Evolutionary conservation across 2,113 vertebrate genomes (phyloP), one percentile per base, ranked within the genome.

Genomic region (Columba livia): DNA sequence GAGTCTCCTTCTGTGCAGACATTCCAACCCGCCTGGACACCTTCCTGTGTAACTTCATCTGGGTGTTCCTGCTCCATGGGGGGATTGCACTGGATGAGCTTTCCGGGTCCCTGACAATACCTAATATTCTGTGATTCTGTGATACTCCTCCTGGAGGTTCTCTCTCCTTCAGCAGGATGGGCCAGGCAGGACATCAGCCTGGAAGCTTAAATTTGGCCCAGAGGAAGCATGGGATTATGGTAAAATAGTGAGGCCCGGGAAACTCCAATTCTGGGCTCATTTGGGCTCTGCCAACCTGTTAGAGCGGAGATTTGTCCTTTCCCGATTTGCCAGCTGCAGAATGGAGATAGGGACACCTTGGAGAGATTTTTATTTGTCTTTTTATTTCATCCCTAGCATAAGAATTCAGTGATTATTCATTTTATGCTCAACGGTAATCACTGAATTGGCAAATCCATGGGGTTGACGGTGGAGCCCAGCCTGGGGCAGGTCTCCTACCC

Each of bases 381-480:
- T 36, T 47, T 36, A 10, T 64, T 85, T 79, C 60, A 82, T 51
- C 19, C 61, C n/a, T 56, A 42, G 6, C 2, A 5, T 10, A 10
- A 47, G 23, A 38, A 64, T 12, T 40, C 38, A 64, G 5, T 4
- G 4, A 21, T 40, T 40, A 40, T 40, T 40, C 40, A 40, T 40
- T 40, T 40, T 40, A 13, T 40, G 40, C 40, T 40, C 40, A 40
- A 40, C 40, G 12, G 40, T 40, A 40, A 40, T 40, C 40, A 40
- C 40, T 31, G 64, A 57, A 24, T 3, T 19, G 4, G 5, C 11
- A 56, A 1, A 1, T 54, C 53, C 5, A 0, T 6, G 48, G 25
- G 36, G n/a, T 16, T 58, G 42, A 9, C 16, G 53, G 38, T 48
- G 32, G 31, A 75, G 21, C 40, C 15, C 42, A 44, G 42, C 42